Evolutionary conservation across 2,113 vertebrate species (phyloP).

Genomic region (Aptenodytes forsteri): DNA sequence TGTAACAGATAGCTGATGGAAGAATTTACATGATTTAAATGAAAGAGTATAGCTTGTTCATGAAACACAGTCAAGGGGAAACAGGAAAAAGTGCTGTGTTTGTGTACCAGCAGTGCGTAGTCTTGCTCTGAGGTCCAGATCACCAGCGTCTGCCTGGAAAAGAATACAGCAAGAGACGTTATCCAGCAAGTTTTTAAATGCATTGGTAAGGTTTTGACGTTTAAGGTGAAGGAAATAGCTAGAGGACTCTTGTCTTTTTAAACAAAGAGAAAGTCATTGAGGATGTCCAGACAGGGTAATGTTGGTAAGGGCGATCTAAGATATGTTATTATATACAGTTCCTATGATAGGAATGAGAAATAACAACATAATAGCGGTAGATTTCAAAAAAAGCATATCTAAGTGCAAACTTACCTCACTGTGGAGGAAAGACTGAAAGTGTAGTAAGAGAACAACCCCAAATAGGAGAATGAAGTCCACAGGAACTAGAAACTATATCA

Average conservation of each 20-base stretch:
- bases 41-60: neutral
- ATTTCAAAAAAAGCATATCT: neutral
- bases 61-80: neutral
- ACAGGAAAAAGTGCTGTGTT: neutral
- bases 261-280: neutral
- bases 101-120: fast-evolving
- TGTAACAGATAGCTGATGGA: neutral
- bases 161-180: neutral
- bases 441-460: neutral
- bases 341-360: neutral
- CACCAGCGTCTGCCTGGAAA: neutral
- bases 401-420: neutral
- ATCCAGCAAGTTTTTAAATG: neutral
- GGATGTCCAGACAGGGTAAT: neutral
- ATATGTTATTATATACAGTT: neutral
- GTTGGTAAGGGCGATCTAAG: neutral
- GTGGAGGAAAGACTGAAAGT: neutral
- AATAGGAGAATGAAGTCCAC: neutral
- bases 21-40: neutral
- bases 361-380: neutral
- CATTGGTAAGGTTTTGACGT: neutral
- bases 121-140: neutral
- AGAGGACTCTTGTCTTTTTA: neutral
- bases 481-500: neutral
- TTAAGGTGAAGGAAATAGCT: neutral